Conservation (phyloP, 2,797 vertebrate species). For the Pogoniulus pusillus region DNA sequence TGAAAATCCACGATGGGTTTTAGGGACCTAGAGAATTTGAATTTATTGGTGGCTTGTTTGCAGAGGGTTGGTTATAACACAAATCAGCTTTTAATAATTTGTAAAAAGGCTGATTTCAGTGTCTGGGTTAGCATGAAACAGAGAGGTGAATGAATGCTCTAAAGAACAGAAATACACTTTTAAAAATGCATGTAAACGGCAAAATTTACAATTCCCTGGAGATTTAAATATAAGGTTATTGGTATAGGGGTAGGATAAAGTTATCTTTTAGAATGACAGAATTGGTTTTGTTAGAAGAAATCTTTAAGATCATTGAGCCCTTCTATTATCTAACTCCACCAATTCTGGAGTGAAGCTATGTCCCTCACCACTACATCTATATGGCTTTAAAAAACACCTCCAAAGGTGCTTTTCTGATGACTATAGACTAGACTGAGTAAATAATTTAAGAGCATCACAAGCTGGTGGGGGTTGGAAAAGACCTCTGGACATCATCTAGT, state of each 20-base stretch:
- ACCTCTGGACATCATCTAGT: no score
- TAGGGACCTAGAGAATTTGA: constrained; percentile 7
- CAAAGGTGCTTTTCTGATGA: not conserved
- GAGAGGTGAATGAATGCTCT: not conserved
- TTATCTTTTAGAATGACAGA: not conserved
- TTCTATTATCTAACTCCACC: no score
- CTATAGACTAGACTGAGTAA: not conserved
- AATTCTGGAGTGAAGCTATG: no score
- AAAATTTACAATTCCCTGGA: not conserved
- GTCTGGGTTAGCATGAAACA: not conserved
- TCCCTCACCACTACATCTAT: no score
- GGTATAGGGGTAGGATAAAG: not conserved
- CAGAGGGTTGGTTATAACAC: not conserved
- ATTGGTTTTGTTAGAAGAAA: no score
- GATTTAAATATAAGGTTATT: not conserved
- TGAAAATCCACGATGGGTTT: not conserved
- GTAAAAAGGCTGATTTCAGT: not conserved
- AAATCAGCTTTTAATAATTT: not conserved
- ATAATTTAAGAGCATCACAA: not conserved
- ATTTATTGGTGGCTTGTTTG: not conserved
- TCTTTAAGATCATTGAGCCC: no score
- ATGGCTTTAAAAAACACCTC: no score
- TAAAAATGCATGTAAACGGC: not conserved
- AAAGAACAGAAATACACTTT: not conserved
- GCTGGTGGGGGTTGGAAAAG: no score